phyloP scores from a whole-genome alignment of 2,888 invertebrate species.

The Drosophila multiciliata region DNA sequence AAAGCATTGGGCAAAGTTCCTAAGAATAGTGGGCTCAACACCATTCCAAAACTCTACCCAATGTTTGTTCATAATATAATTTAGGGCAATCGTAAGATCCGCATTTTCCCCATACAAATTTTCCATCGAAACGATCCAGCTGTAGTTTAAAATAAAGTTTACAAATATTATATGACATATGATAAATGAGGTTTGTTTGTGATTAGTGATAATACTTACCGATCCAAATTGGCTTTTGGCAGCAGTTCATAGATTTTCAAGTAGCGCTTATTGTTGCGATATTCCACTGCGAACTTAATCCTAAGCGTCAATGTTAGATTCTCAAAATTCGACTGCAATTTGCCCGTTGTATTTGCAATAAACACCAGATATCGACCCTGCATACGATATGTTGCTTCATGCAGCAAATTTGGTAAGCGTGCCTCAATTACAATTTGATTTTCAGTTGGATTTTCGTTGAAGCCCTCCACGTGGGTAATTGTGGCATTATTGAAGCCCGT shows the following conservation, averaged over 20 bases:
- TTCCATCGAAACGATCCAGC: slow-evolving; percentile 55
- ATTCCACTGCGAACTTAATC: slow-evolving; percentile 53
- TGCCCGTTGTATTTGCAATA: slow-evolving; percentile 50
- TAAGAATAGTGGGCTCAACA: slow-evolving; percentile 35
- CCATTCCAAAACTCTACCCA: slow-evolving; percentile 68
- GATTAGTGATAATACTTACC: slow-evolving; percentile 45
- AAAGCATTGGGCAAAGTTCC: slow-evolving; percentile 22
- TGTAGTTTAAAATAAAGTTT: slow-evolving; percentile 6
- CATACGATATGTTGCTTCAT: slow-evolving; percentile 44
- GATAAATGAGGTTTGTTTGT: neutral
- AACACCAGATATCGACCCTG: slow-evolving; percentile 42
- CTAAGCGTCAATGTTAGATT: slow-evolving; percentile 46
- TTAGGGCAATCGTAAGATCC: slow-evolving; percentile 54
- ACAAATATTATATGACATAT: neutral
- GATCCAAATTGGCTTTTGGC: slow-evolving; percentile 55
- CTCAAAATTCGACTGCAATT: slow-evolving; percentile 48
- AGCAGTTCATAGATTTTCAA: slow-evolving; percentile 52
- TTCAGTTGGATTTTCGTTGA: slow-evolving; percentile 53
- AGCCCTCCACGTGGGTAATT: slow-evolving; percentile 58
- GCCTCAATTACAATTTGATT: slow-evolving; percentile 49
- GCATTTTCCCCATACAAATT: slow-evolving; percentile 55
- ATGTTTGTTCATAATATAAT: slow-evolving; percentile 46
- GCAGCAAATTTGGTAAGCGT: slow-evolving; percentile 46
- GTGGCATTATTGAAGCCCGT: slow-evolving; percentile 60
- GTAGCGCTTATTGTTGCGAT: slow-evolving; percentile 55